phyloP scores from a whole-genome alignment of 2,797 vertebrate species.

The Ctenopoma multispine region DNA sequence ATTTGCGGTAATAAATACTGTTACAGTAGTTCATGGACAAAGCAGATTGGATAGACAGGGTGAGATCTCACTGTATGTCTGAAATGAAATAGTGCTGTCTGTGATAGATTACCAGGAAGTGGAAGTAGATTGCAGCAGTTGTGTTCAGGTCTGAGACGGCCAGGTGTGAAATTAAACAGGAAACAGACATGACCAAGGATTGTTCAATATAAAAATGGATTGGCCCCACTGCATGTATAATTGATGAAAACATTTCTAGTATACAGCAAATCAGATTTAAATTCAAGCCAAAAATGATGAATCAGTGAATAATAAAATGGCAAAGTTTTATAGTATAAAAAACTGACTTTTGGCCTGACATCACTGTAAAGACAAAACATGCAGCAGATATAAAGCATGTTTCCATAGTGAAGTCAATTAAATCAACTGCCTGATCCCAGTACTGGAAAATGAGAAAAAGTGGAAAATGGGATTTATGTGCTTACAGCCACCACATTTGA shows the following conservation, averaged over 20 bases:
- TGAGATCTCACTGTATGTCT: constrained; percentile 51
- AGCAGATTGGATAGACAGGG: constrained; percentile 52
- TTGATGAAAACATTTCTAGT: constrained; percentile 65
- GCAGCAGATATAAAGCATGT: constrained; percentile 26
- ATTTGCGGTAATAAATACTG: constrained; percentile 37
- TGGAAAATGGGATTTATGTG: constrained; percentile 44
- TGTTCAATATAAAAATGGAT: constrained; percentile 53
- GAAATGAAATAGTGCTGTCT: constrained; percentile 45
- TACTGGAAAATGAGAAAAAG: constrained; percentile 40
- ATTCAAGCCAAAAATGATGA: constrained; percentile 48
- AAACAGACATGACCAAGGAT: constrained; percentile 66
- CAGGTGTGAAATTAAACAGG: constrained; percentile 87
- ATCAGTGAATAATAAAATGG: constrained; percentile 40
- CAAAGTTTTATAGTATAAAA: background rate
- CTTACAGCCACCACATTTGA: constrained; percentile 28
- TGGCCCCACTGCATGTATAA: constrained; percentile 58
- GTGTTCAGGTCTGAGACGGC: constrained; percentile 64
- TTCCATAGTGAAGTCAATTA: constrained; percentile 37
- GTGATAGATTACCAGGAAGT: constrained; percentile 65
- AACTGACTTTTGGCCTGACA: background rate
- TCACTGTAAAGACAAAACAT: constrained; percentile 1
- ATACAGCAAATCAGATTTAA: constrained; percentile 23
- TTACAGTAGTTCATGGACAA: constrained; percentile 52
- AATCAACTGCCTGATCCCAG: constrained; percentile 36
- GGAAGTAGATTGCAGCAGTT: constrained; percentile 58